phyloP scores from a whole-genome alignment of 2,113 vertebrate genomes.

The Fulmarus glacialis region DNA sequence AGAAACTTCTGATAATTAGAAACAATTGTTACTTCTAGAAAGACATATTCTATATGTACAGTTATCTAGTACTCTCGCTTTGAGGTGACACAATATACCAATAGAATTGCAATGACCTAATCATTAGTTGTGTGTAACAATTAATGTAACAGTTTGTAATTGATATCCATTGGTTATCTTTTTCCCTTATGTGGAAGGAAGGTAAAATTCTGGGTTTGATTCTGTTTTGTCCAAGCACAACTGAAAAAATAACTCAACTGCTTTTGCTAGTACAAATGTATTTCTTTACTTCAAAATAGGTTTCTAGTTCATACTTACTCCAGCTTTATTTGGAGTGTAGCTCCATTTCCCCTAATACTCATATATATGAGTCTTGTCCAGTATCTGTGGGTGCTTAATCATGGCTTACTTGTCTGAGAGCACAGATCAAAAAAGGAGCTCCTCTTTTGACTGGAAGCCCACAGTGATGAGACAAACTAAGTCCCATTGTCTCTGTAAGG shows the following conservation, averaged over 20 bases:
- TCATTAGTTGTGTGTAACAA: neutral
- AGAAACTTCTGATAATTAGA: neutral
- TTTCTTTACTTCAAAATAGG: neutral
- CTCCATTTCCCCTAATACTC: neutral
- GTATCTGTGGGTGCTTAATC: neutral
- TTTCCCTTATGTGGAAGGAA: neutral
- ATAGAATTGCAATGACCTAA: neutral
- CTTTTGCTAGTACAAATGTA: neutral
- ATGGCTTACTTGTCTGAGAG: neutral
- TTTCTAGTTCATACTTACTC: neutral
- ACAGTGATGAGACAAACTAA: neutral
- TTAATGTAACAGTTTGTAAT: neutral
- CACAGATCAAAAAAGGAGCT: neutral
- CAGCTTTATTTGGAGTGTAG: neutral
- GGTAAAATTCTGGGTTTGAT: neutral
- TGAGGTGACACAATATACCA: neutral
- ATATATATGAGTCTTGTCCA: neutral
- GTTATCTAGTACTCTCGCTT: neutral
- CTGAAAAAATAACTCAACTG: neutral
- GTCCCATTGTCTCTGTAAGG: neutral
- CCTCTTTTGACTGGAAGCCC: neutral
- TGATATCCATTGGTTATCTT: neutral
- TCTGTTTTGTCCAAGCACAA: neutral
- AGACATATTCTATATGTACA: neutral
- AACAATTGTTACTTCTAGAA: neutral